phyloP scores from a whole-genome alignment of 2,113 vertebrate species.

The Pituophis catenifer region DNA sequence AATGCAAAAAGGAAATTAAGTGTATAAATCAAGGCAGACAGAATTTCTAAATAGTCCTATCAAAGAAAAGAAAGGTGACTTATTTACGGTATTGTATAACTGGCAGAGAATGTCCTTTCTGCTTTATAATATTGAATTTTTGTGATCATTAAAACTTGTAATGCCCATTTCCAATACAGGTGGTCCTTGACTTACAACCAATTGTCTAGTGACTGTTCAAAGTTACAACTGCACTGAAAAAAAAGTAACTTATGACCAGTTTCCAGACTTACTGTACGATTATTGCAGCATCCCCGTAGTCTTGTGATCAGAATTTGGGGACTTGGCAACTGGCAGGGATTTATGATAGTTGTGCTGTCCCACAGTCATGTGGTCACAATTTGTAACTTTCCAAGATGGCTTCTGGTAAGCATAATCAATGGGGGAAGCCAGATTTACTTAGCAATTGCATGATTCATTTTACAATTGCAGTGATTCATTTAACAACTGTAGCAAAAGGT shows the following conservation, averaged over 20 bases:
- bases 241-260: not conserved
- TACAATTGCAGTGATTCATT: not conserved
- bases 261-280: not conserved
- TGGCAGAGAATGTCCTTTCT: not conserved
- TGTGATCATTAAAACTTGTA: not conserved
- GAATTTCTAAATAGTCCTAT: not conserved
- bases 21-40: not conserved
- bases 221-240: not conserved
- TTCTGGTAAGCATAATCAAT: not conserved
- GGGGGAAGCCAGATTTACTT: not conserved
- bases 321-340: not conserved
- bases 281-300: not conserved
- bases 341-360: not conserved
- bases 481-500: not conserved
- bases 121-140: not conserved
- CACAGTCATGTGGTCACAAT: not conserved
- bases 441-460: not conserved
- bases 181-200: too few species aligned
- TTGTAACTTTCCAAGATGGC: not conserved
- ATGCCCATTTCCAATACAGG: not conserved
- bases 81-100: not conserved
- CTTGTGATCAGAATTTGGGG: not conserved
- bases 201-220: not conserved
- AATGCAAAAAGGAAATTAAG: not conserved
- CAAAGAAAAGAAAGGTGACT: not conserved